Evolutionary conservation across 2,797 vertebrate genomes (phyloP).

Genomic region (Sylvilagus floridanus): DNA sequence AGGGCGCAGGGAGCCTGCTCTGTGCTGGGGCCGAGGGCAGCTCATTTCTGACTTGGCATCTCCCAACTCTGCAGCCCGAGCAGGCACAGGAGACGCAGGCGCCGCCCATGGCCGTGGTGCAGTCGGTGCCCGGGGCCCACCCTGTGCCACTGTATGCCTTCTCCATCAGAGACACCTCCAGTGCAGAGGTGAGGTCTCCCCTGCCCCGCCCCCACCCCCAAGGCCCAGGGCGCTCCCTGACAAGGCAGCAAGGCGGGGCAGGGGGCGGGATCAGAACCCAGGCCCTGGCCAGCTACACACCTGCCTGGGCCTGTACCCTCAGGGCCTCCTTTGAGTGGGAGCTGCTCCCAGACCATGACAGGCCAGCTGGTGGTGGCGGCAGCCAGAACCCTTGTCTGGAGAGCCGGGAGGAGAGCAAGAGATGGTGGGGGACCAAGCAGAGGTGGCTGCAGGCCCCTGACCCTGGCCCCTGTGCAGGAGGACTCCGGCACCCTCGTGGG

Average conservation of each 20-base stretch:
- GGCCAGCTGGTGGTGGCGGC: too few relatives aligned
- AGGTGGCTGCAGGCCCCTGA: not conserved
- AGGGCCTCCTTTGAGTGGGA: not conserved
- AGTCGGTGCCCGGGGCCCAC: conserved; percentile 49
- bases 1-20: not conserved
- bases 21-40: too few relatives aligned
- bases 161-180: conserved; percentile 59
- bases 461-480: conserved; percentile 61
- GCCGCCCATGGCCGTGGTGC: not conserved
- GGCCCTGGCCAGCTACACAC: not conserved
- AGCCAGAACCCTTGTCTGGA: too few relatives aligned
- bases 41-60: conserved; percentile 15
- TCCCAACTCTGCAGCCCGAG: conserved; percentile 55
- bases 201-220: not conserved
- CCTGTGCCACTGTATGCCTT: conserved; percentile 49
- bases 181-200: conserved; percentile 64
- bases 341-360: too few relatives aligned
- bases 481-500: rapidly evolving
- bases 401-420: too few relatives aligned
- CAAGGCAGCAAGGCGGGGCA: not conserved
- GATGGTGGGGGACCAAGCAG: too few relatives aligned
- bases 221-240: not conserved
- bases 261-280: not conserved
- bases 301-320: not conserved
- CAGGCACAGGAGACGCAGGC: not conserved